Conservation (phyloP, 2,113 vertebrate genomes). For the Gyps fulvus region DNA sequence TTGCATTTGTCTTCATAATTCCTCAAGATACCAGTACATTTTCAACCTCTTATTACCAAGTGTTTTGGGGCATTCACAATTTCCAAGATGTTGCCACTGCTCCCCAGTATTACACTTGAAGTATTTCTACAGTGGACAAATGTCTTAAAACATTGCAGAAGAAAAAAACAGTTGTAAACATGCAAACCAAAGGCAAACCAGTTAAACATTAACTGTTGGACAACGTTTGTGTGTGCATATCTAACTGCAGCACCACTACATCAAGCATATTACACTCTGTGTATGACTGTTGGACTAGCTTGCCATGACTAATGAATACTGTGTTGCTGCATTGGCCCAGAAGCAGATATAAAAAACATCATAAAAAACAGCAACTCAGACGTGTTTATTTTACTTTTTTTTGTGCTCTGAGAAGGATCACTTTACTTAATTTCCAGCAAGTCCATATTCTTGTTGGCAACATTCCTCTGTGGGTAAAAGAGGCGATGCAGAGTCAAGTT, state of each 20-base stretch:
- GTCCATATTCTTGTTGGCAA: background rate
- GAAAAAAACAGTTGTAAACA: background rate
- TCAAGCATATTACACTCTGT: background rate
- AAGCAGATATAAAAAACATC: background rate
- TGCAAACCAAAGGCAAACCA: background rate
- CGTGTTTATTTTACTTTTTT: background rate
- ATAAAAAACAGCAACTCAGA: background rate
- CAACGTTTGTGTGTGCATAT: background rate
- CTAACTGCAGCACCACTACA: background rate
- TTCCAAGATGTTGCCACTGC: background rate
- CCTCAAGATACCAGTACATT: background rate
- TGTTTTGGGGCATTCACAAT: background rate
- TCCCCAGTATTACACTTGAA: background rate
- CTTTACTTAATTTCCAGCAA: constrained; percentile 2
- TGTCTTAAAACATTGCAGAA: background rate
- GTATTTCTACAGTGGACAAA: background rate
- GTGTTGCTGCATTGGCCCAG: background rate
- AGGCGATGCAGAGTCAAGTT: background rate
- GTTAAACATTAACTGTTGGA: background rate
- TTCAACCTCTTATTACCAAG: background rate
- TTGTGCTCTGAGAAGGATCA: background rate
- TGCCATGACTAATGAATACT: background rate
- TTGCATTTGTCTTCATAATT: background rate
- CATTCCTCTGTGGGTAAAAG: background rate
- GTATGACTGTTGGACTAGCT: background rate